A percentile compares a stretch with the other conserved stretches of the same genome.
phyloP scores from a whole-genome alignment of 2,113 vertebrate genomes.

The Pagrus major region DNA sequence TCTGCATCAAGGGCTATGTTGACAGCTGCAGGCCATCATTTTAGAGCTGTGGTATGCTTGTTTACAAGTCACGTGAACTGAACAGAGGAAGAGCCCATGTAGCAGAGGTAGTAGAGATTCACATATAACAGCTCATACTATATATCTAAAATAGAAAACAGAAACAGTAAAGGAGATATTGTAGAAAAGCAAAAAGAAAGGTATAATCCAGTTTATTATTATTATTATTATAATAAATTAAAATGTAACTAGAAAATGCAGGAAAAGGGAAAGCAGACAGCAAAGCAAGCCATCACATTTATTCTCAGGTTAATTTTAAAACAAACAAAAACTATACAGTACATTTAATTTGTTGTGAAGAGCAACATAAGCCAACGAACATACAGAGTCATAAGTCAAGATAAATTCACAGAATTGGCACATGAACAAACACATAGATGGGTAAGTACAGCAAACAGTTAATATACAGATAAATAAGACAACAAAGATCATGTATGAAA shows the following conservation, averaged over 20 bases:
- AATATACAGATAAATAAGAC: too few species aligned
- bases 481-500: not conserved
- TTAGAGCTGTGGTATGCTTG: conserved; percentile 11
- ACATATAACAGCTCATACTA: not conserved
- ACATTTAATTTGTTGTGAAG: not conserved
- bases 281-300: not conserved
- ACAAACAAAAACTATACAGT: not conserved
- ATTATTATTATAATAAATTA: too few species aligned
- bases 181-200: not conserved
- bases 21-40: conserved; percentile 39
- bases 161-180: too few species aligned
- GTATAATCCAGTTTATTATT: not conserved
- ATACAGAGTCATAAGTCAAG: not conserved
- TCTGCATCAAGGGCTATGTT: conserved; percentile 32
- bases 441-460: not conserved
- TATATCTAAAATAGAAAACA: too few species aligned
- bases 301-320: not conserved
- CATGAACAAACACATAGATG: not conserved
- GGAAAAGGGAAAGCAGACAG: not conserved
- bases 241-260: not conserved
- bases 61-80: conserved; percentile 38
- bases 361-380: not conserved
- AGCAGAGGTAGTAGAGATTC: not conserved
- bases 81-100: not conserved
- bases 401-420: not conserved